Evolutionary conservation across 2,113 vertebrate genomes (phyloP).

Genomic region (Pelvicachromis taeniatus): DNA sequence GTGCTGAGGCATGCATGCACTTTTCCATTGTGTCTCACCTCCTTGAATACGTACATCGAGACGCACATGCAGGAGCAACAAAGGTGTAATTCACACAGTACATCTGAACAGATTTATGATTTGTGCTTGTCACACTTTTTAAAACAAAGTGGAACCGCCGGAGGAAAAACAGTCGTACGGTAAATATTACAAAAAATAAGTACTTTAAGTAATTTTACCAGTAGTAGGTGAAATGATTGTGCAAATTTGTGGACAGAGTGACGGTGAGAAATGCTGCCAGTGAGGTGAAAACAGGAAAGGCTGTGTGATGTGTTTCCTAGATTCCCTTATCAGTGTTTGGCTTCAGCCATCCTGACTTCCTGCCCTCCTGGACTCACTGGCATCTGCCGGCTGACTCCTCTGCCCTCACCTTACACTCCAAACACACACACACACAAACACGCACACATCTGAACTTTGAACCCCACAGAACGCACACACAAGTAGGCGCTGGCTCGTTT

Average conservation of each 20-base stretch:
- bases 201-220: not conserved
- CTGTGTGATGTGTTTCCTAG: conserved; percentile 56
- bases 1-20: conserved; percentile 2
- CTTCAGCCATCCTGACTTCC: conserved; percentile 69
- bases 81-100: not conserved
- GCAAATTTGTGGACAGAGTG: not conserved
- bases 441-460: not conserved
- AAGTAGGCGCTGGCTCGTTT: not conserved
- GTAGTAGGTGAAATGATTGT: not conserved
- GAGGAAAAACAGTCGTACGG: not conserved
- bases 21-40: conserved; percentile 30
- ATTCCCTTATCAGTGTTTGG: conserved; percentile 73
- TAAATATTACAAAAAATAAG: not conserved
- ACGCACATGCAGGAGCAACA: not conserved
- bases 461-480: not conserved
- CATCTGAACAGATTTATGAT: not conserved
- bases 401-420: conserved; percentile 55
- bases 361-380: conserved; percentile 45
- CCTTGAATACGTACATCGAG: not conserved
- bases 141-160: not conserved
- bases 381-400: conserved; percentile 72
- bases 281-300: conserved; percentile 74
- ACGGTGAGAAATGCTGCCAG: conserved; percentile 19
- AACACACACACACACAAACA: conserved; percentile 6
- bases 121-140: not conserved